Base-by-base conservation (phyloP, 2,888 invertebrate genomes). In the Quadroppia sp. region DNA sequence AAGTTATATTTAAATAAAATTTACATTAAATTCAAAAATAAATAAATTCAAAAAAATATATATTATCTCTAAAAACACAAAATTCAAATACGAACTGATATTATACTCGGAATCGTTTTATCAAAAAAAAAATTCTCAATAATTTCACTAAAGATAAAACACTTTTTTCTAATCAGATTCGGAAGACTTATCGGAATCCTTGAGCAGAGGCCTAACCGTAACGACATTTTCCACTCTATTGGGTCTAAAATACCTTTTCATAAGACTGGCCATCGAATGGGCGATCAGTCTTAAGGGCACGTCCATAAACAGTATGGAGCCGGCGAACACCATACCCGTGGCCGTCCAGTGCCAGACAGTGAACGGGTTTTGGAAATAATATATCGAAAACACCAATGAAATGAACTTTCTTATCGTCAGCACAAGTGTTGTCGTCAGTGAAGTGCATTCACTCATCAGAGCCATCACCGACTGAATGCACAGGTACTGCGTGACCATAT, bases 371-470 rank as follows among this genome's bases (percentile, higher is more conserved):
- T 89, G 86, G 82, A 99, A 99, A 83, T 96, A 94, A 70, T 92
- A 79, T 78, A 99, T 95, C 0, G 97, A 98, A 81, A 99, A 90
- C 17, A 99, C 83, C 48, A 99, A 85, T 0, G 96, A 96, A 40
- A 93, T 87, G 81, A 99, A 99, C 84, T 99, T 99, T 71, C 99
- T 86, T 73, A 99, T 83, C 0, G 99, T 99, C 40, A 99, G 90
- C 0, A 99, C 94, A 78, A 99, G 85, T 0, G 97, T 98, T 0
- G 99, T 96, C 0, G 94, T 94, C 61, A 99, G 83, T 0, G 97
- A 95, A 0, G 92, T 87, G 81, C 94, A 95, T 82, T 95, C 94
- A 0, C 97, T 91, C 0, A 96, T 97, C 80, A 98, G 84, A 36
- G 91, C 88, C 81, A 96, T 99, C 0, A 99, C 98, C 11, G 94